Conservation (phyloP, 2,113 vertebrate species). For the Speoplatyrhinus poulsoni region DNA sequence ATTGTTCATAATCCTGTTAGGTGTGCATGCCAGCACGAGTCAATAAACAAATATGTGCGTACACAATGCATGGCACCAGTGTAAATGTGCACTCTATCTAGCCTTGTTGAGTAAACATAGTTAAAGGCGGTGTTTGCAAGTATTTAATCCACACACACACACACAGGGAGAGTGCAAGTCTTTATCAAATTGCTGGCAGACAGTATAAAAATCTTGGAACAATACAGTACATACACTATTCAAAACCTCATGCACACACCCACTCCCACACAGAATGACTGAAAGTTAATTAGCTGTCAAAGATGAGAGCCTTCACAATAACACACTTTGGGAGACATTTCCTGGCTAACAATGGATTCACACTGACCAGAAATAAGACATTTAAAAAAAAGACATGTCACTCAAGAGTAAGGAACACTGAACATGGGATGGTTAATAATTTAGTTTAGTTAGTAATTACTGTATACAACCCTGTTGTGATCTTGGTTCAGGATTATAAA, state of each 20-base stretch:
- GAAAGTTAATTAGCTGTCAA: not conserved
- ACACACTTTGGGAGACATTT: no score
- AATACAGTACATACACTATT: not conserved
- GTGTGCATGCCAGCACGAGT: slow-evolving; percentile 26
- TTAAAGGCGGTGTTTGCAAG: no score
- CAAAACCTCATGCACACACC: not conserved
- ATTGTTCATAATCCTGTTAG: slow-evolving; percentile 48
- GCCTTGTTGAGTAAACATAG: no score
- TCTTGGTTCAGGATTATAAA: not conserved
- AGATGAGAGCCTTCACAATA: not conserved
- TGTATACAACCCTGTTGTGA: not conserved
- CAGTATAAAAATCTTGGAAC: slow-evolving; percentile 8
- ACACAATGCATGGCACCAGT: slow-evolving; percentile 16
- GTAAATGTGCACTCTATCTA: not conserved
- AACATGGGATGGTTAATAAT: no score
- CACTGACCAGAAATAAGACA: no score
- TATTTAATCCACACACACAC: not conserved
- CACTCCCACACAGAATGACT: not conserved
- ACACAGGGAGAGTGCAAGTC: no score
- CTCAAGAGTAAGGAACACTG: no score
- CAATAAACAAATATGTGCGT: slow-evolving; percentile 9
- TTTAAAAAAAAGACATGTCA: no score
- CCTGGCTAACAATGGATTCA: no score
- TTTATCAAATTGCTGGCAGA: slow-evolving; percentile 7
- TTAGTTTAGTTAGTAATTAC: no score